Evolutionary conservation across 2,113 vertebrate species (phyloP).

Genomic region (Cyprinodon brontotheroides): DNA sequence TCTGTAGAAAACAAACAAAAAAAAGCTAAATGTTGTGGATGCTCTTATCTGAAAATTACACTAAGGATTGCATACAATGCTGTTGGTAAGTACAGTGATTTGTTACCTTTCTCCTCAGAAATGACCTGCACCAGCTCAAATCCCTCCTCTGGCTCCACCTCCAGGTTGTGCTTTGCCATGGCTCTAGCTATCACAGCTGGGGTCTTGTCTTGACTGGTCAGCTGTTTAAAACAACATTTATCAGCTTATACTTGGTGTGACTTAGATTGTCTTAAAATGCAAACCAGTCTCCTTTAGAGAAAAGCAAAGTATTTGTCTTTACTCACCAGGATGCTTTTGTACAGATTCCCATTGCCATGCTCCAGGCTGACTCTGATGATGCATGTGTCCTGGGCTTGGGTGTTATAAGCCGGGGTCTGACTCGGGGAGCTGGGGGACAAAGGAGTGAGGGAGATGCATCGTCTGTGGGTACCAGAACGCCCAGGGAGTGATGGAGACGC

Average conservation of each 20-base stretch:
- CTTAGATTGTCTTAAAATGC: background rate
- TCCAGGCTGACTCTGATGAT: conserved; percentile 89
- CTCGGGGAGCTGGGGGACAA: conserved; percentile 62
- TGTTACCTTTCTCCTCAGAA: conserved; percentile 89
- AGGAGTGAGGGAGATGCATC: conserved; percentile 75
- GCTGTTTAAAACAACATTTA: conserved; percentile 62
- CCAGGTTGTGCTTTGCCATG: conserved; percentile 91
- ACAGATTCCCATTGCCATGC: conserved; percentile 87
- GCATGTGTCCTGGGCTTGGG: conserved; percentile 86
- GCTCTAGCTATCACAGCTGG: conserved; percentile 88
- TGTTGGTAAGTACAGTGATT: background rate
- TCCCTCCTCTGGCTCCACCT: conserved; percentile 80
- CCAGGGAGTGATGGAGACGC: conserved; percentile 62
- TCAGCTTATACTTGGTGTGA: background rate
- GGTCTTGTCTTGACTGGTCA: conserved; percentile 94
- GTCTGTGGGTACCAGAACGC: conserved; percentile 75
- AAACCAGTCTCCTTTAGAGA: background rate
- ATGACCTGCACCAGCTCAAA: conserved; percentile 94
- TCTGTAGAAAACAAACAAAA: background rate
- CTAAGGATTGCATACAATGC: background rate
- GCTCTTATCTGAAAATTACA: background rate
- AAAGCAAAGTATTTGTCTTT: background rate
- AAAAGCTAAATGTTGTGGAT: background rate
- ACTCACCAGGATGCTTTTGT: conserved; percentile 95
- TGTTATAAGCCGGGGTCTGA: conserved; percentile 84